Evolutionary conservation across 2,797 vertebrate genomes (phyloP).

Genomic region (Typhlichthys eigenmanni): DNA sequence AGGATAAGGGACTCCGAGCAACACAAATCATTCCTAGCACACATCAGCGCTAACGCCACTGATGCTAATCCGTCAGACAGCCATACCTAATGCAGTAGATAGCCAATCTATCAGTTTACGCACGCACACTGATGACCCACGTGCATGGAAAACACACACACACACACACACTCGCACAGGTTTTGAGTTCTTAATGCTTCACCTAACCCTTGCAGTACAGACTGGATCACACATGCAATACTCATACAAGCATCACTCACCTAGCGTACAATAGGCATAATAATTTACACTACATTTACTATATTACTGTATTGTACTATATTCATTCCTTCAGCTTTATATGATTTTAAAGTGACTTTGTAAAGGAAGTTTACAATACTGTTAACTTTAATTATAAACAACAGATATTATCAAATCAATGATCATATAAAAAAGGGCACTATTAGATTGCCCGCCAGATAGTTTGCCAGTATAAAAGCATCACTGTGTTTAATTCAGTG

Average conservation of each 20-base stretch:
- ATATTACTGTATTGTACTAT: too few species aligned
- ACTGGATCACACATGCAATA: too few species aligned
- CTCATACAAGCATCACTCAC: background rate
- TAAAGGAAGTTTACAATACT: too few species aligned
- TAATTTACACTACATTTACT: too few species aligned
- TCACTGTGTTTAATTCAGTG: too few species aligned
- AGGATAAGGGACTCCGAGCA: slow-evolving; percentile 44
- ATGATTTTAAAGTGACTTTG: too few species aligned
- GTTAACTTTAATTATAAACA: too few species aligned
- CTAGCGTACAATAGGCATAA: background rate
- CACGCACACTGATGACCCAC: background rate
- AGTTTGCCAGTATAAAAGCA: too few species aligned
- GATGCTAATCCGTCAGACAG: slow-evolving; percentile 60
- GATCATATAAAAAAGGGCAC: too few species aligned
- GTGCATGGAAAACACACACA: background rate
- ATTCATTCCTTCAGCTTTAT: too few species aligned
- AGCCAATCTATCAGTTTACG: slow-evolving; percentile 39
- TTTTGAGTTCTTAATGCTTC: slow-evolving; percentile 3
- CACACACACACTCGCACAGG: slow-evolving; percentile 15
- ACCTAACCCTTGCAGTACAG: background rate
- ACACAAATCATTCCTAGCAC: slow-evolving; percentile 63
- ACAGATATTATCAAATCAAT: too few species aligned
- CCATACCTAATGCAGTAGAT: slow-evolving; percentile 47
- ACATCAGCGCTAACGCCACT: slow-evolving; percentile 48
- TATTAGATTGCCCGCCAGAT: too few species aligned